These are phyloP conservation scores for Phragmatobia fuliginosa DNA, from an alignment of 2,888 invertebrate species.

Conservation along the genomic window DNA sequence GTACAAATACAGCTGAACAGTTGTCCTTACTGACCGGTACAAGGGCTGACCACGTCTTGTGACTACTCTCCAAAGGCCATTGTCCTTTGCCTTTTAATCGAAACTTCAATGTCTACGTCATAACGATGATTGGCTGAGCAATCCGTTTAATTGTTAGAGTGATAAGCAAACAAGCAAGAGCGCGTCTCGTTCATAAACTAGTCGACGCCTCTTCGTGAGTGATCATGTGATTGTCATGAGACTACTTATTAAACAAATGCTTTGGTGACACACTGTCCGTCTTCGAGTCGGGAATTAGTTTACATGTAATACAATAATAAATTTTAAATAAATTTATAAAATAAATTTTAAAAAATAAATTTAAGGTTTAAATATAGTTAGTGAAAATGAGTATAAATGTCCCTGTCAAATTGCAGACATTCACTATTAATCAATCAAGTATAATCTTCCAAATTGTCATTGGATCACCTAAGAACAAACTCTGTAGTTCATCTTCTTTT, in stretches of 20 bases:
- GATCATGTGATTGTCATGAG: slow-evolving; percentile 84
- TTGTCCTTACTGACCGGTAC: slow-evolving; percentile 31
- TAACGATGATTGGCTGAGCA: slow-evolving; percentile 63
- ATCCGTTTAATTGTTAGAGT: slow-evolving; percentile 67
- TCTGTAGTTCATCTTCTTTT: no score
- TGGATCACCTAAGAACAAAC: no score
- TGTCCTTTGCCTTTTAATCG: slow-evolving; percentile 70
- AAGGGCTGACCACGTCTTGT: slow-evolving; percentile 33
- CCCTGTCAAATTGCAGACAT: no score
- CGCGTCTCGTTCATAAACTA: slow-evolving; percentile 75
- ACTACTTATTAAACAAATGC: slow-evolving; percentile 84
- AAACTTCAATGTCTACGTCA: slow-evolving; percentile 64
- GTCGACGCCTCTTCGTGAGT: slow-evolving; percentile 78
- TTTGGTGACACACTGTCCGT: slow-evolving; percentile 53
- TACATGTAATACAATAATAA: no score
- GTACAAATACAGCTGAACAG: slow-evolving; percentile 39
- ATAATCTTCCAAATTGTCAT: no score
- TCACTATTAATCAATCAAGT: no score
- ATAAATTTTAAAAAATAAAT: no score
- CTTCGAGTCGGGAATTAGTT: slow-evolving; percentile 65
- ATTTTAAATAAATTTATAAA: no score
- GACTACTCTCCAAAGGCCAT: slow-evolving; percentile 54
- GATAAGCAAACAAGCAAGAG: slow-evolving; percentile 64
- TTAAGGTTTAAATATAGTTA: no score
- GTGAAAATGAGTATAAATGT: no score